Base-by-base conservation (phyloP, 1,140 invertebrate species). In the Eufriesea mexicana region DNA sequence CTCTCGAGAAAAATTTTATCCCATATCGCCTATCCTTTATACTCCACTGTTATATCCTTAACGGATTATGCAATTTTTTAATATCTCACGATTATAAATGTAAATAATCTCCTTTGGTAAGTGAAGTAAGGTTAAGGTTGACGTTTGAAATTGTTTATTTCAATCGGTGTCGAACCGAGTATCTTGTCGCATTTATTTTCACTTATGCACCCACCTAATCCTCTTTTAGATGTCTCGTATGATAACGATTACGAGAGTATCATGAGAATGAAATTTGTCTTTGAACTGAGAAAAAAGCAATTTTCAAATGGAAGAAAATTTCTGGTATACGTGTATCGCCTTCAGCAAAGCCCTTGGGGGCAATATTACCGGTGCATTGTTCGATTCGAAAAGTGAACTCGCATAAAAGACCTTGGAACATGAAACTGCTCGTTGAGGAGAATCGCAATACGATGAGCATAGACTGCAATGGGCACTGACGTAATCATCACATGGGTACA, bases 391-490 rank as follows among this genome's bases (percentile, higher is more conserved):
- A 84, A 86, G 54, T 66, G 62, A 81, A 86, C 47, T 72, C 49
- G 59, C 49, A 72, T 51, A 35, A 61, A 67, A 88, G 84, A 83
- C 80, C 80, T 89, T 89, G 86, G 70, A 88, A 89, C 79, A 74
- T 74, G 84, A 87, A 77, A 87, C 86, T 83, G 67, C 35, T 80
- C 79, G 86, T 72, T 54, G 77, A 71, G n/a, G 25, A 70, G 76
- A 83, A 84, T 89, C 86, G 87, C 87, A 89, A 89, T 84, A 85
- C 87, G 82, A 71, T 84, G 80, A 88, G 70, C 80, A 78, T 42
- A 79, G 68, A 85, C 80, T 85, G 80, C 81, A 85, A 85, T 75
- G 70, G 64, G 51, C 59, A 80, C 79, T 89, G 86, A 89, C 86
- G 87, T 88, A 88, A 89, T 86, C 76, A 78, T 79, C 75, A 28